phyloP scores from a whole-genome alignment of 2,888 invertebrate species.

The Oscheius onirici region DNA sequence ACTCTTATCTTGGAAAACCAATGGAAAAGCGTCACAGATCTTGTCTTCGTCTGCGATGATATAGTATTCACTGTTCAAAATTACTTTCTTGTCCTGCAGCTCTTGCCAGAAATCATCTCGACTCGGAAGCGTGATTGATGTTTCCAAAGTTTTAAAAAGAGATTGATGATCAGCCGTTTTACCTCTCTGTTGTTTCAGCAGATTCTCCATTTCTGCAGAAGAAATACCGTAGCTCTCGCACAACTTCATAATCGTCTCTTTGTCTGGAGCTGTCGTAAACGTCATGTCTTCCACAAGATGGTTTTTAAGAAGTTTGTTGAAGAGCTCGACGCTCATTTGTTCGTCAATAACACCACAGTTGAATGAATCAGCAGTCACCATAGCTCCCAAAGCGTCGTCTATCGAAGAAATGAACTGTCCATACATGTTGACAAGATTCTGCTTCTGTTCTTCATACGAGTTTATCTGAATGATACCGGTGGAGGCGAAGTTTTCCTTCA shows the following conservation, averaged over 20 bases:
- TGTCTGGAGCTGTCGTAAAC: not conserved
- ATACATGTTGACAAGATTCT: not conserved
- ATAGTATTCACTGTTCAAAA: not conserved
- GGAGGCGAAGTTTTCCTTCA: not conserved
- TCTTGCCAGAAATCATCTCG: not conserved
- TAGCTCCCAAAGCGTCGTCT: not conserved
- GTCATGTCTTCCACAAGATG: not conserved
- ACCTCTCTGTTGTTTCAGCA: not conserved
- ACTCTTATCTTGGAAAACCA: not conserved
- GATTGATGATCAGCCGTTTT: not conserved
- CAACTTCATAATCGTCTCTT: not conserved
- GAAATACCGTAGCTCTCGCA: not conserved
- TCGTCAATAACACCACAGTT: not conserved
- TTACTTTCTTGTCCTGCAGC: not conserved
- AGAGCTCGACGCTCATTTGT: not conserved
- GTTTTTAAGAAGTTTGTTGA: not conserved
- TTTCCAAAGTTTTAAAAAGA: too few relatives aligned
- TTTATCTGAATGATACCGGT: constrained; percentile 1
- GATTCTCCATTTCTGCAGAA: not conserved
- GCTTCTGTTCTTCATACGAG: constrained; percentile 9
- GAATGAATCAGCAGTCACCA: not conserved
- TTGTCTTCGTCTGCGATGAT: not conserved
- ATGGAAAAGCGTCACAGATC: not conserved
- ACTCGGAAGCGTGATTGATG: too few relatives aligned
- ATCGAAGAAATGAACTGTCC: constrained; percentile 2